phyloP scores from a whole-genome alignment of 2,797 vertebrate genomes.

The Melanotaenia pygmaea region DNA sequence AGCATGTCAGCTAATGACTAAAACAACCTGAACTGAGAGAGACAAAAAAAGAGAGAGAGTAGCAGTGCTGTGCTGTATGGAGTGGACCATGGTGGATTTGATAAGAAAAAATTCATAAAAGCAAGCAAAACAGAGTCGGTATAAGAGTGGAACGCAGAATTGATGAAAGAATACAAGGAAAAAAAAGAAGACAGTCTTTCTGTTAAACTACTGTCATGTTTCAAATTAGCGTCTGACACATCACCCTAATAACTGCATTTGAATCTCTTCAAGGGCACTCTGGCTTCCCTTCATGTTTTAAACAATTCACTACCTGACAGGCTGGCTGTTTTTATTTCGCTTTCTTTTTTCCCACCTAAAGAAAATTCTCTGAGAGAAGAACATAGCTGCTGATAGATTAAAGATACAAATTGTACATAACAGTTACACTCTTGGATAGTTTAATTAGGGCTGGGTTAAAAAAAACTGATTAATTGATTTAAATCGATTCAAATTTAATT shows the following conservation, averaged over 20 bases:
- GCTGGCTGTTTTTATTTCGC: not conserved
- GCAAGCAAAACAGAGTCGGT: not conserved
- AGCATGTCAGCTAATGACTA: constrained; percentile 72
- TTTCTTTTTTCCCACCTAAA: not conserved
- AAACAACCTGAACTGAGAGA: constrained; percentile 63
- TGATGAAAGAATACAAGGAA: not conserved
- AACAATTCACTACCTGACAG: not conserved
- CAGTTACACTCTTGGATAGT: not conserved
- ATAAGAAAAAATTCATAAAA: not conserved
- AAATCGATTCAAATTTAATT: too few relatives aligned
- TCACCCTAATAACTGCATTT: not conserved
- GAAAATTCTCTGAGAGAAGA: not conserved
- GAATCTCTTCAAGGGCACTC: not conserved
- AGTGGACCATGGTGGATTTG: not conserved
- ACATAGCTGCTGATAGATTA: not conserved
- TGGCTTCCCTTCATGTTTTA: not conserved
- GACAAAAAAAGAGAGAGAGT: constrained; percentile 21
- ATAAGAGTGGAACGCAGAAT: not conserved
- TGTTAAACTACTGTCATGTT: not conserved
- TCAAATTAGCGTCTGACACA: not conserved
- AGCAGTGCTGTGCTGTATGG: not conserved
- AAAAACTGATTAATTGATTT: too few relatives aligned
- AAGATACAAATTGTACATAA: not conserved
- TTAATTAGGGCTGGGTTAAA: too few relatives aligned
- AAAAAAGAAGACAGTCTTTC: not conserved